Conservation (phyloP, 1,140 invertebrate genomes). For the Drosophila fuyamai region DNA sequence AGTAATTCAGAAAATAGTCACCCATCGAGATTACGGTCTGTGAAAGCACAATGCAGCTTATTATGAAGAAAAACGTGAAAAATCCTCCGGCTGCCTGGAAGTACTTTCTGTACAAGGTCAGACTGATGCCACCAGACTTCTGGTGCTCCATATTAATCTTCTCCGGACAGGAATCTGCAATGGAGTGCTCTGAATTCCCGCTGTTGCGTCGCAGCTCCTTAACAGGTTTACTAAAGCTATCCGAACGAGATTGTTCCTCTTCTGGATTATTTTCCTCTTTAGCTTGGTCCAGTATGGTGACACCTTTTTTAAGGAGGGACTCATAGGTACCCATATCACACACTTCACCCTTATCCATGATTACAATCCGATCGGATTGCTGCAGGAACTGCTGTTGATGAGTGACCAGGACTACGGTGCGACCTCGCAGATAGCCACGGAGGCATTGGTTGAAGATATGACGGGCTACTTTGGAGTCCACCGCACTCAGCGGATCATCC, state of each 20-base stretch:
- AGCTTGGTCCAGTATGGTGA: slow-evolving; percentile 87
- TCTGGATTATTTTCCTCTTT: no score
- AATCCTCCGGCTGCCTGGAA: slow-evolving; percentile 86
- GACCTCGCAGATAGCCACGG: slow-evolving; percentile 85
- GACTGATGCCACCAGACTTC: slow-evolving; percentile 86
- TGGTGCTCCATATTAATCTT: slow-evolving; percentile 86
- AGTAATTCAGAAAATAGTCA: slow-evolving; percentile 89
- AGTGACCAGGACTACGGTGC: slow-evolving; percentile 91
- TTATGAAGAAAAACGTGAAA: slow-evolving; percentile 85
- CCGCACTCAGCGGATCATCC: slow-evolving; percentile 93
- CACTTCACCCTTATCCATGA: slow-evolving; percentile 89
- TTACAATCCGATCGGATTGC: slow-evolving; percentile 89
- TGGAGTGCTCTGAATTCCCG: slow-evolving; percentile 83
- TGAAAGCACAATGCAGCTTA: slow-evolving; percentile 77
- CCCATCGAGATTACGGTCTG: slow-evolving; percentile 88
- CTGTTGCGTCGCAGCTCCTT: slow-evolving; percentile 58
- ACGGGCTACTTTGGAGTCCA: slow-evolving; percentile 90
- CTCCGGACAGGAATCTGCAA: slow-evolving; percentile 86
- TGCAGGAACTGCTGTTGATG: slow-evolving; percentile 93
- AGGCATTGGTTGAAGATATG: slow-evolving; percentile 90
- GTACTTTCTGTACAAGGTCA: slow-evolving; percentile 87
- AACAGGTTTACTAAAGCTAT: slow-evolving; percentile 4
- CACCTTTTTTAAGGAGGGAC: slow-evolving; percentile 86
- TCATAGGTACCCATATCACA: slow-evolving; percentile 87
- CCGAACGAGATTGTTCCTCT: slow-evolving; percentile 53